Base-by-base conservation (phyloP, 2,797 vertebrate genomes). In the Manis crassicaudata region DNA sequence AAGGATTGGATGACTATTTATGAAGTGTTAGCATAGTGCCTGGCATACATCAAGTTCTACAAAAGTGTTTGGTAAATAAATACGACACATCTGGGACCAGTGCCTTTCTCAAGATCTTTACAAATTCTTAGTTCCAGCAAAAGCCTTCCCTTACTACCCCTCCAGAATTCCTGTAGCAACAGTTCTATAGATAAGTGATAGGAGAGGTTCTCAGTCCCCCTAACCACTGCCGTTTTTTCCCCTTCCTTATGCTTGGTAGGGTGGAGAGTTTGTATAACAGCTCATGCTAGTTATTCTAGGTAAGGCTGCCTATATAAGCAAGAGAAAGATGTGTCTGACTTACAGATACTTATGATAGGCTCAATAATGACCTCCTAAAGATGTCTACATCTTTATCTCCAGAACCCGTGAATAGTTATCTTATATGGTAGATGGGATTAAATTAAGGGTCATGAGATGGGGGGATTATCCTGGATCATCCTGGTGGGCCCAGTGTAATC, bases 51-150 rank as follows among this genome's bases (percentile, higher is more conserved):
- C 43, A 95, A 79, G 40, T 89, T 54, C 62, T 27, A 65, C 17
- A 77, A 58, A 72, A 72, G 20, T 87, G 35, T 77, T 90, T 90
- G 67, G 72, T 79, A n/a, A 52, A 37, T 68, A 75, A 80, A 90
- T 62, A 77, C 92, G 83, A 75, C 62, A 88, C 52, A 85, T 50
- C 68, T 75, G 52, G 20, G 46, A 82, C 37, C 46, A 76, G 14
- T 3, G 52, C 18, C 35, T 88, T 91, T 89, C 62, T 86, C 46
- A 82, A 94, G 52, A n/a, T 65, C 76, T 58, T 95, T 82, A 56
- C 5, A 50, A 40, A 32, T 32, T 52, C 73, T 90, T 54, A 90
- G 68, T 82, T 81, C 40, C 5, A 58, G 8, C n/a, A 60, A 92
- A 88, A 46, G 17, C 27, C 52, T 65, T 29, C 46, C 60, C 35